A percentile compares a stretch with the other conserved stretches of the same genome.
Evolutionary conservation across 2,797 vertebrate species (phyloP).

Genomic region (Toxotes lorentzi): DNA sequence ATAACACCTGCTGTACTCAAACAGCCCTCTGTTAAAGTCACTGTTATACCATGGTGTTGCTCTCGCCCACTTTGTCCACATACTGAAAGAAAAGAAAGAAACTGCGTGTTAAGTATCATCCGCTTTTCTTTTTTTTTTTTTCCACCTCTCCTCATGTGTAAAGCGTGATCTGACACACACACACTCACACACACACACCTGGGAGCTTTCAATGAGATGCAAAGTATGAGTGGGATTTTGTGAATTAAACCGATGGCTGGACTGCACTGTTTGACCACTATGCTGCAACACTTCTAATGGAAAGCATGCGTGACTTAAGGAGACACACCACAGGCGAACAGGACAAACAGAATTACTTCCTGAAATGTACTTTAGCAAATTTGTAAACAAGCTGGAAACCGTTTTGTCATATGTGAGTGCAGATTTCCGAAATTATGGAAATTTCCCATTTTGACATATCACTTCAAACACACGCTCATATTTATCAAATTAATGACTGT

Average conservation of each 20-base stretch:
- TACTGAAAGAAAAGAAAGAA: constrained; percentile 85
- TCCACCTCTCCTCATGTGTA: neutral
- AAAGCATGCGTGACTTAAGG: constrained; percentile 46
- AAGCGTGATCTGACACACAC: neutral
- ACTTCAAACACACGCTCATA: no score
- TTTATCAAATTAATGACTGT: no score
- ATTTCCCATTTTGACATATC: no score
- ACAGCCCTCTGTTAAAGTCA: constrained; percentile 70
- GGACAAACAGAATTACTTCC: neutral
- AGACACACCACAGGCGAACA: constrained; percentile 51
- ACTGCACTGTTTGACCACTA: neutral
- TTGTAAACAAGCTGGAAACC: no score
- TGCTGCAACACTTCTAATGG: constrained; percentile 3
- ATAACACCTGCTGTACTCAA: constrained; percentile 83
- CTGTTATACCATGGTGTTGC: constrained; percentile 98
- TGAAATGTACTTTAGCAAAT: neutral
- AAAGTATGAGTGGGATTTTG: neutral
- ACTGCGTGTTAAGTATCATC: neutral
- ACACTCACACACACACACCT: constrained; percentile 9
- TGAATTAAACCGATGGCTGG: neutral
- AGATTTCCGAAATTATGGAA: no score
- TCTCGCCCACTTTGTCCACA: constrained; percentile 95
- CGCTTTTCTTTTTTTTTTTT: neutral
- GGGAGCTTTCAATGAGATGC: neutral
- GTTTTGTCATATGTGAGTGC: no score